A percentile compares a stretch with the other conserved stretches of the same genome.
Conservation (phyloP, 1,140 invertebrate genomes). For the Ips typographus region DNA sequence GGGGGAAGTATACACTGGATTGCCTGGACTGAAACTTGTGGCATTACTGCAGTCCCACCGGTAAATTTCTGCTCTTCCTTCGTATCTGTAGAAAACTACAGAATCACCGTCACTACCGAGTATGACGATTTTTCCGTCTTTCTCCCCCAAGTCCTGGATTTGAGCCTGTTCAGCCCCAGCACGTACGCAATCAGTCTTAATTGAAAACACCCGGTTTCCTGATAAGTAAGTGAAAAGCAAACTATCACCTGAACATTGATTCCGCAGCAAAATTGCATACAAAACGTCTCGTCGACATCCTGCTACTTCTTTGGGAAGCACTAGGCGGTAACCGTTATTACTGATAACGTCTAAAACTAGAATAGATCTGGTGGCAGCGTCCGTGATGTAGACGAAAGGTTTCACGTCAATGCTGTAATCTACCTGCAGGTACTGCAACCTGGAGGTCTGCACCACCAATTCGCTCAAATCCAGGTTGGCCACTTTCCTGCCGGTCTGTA, state of each 20-base stretch:
- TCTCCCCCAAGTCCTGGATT: conserved; percentile 58
- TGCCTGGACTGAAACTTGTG: conserved; percentile 52
- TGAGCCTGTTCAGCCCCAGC: conserved; percentile 56
- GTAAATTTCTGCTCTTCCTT: conserved; percentile 55
- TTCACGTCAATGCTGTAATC: conserved; percentile 58
- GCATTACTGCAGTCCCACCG: conserved; percentile 52
- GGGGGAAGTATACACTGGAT: conserved; percentile 55
- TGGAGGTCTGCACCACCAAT: conserved; percentile 54
- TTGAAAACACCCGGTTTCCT: conserved; percentile 57
- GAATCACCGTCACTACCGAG: conserved; percentile 64
- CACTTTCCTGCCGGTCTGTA: conserved; percentile 59
- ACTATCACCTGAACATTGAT: conserved; percentile 55
- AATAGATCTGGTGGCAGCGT: conserved; percentile 63
- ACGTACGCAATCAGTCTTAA: conserved; percentile 58
- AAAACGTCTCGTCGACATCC: conserved; percentile 58
- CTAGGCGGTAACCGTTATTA: conserved; percentile 59
- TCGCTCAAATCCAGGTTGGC: conserved; percentile 59
- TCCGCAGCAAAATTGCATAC: conserved; percentile 58
- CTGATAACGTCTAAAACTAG: conserved; percentile 64
- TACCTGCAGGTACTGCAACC: conserved; percentile 62
- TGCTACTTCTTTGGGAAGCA: conserved; percentile 58
- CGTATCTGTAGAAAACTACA: conserved; percentile 60
- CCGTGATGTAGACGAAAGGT: conserved; percentile 61
- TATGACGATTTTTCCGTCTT: conserved; percentile 57
- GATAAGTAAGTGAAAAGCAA: conserved; percentile 62